A percentile compares a stretch with the other conserved stretches of the same genome.
phyloP scores from a whole-genome alignment of 2,888 invertebrate genomes.

The Nebria salina region DNA sequence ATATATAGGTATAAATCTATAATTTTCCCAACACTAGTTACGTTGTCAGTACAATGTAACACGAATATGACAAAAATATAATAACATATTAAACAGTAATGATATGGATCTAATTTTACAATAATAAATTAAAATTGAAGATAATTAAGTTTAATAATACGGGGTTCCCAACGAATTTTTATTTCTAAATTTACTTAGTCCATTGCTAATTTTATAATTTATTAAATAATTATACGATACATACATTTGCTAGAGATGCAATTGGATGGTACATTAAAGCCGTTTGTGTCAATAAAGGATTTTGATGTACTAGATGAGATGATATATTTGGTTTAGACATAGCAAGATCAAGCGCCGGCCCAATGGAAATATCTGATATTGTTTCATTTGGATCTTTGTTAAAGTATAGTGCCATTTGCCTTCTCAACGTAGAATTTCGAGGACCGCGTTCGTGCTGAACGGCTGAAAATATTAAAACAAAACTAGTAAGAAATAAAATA shows the following conservation, averaged over 20 bases:
- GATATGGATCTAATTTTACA: too few species aligned
- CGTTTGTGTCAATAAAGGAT: constrained; percentile 52
- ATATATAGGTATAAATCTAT: too few species aligned
- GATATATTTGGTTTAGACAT: constrained; percentile 59
- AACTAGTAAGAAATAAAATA: constrained; percentile 32
- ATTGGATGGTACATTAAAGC: constrained; percentile 25
- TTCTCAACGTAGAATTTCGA: constrained; percentile 90
- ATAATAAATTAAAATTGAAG: too few species aligned
- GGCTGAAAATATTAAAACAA: constrained; percentile 69
- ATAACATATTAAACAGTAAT: too few species aligned
- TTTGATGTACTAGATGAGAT: constrained; percentile 52
- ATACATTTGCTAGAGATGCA: constrained; percentile 50
- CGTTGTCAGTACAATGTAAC: too few species aligned
- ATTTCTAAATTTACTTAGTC: too few species aligned
- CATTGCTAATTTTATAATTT: not conserved
- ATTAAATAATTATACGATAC: constrained; percentile 33
- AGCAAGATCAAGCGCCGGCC: constrained; percentile 65
- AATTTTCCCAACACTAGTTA: too few species aligned
- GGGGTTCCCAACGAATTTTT: too few species aligned
- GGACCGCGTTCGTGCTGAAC: constrained; percentile 99
- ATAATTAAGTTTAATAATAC: too few species aligned
- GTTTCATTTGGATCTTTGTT: constrained; percentile 68
- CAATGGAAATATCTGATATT: constrained; percentile 56
- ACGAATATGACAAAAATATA: too few species aligned
- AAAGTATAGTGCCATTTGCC: constrained; percentile 88